Percentiles rank a stretch among this genome's conserved stretches.
Conservation (phyloP, 2,113 vertebrate genomes). For the Dolichallabes microphthalmus region DNA sequence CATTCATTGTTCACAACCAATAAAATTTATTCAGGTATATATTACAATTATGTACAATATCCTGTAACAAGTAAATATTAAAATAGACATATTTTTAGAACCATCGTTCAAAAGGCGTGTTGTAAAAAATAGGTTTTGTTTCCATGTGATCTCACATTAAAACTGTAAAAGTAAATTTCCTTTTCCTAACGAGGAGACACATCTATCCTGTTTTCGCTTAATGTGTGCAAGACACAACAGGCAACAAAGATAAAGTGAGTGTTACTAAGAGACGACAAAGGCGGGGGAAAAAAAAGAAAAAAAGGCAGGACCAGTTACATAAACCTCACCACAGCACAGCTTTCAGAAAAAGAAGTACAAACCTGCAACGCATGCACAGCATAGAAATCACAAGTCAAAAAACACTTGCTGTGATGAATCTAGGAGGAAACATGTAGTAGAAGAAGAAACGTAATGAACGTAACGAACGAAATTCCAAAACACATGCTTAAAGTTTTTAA, state of each 20-base stretch:
- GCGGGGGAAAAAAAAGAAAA: constrained; percentile 55
- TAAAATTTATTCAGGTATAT: constrained; percentile 99
- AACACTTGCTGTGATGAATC: constrained; percentile 78
- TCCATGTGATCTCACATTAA: constrained; percentile 83
- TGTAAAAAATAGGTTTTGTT: constrained; percentile 90
- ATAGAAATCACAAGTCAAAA: constrained; percentile 76
- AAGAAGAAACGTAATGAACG: constrained; percentile 43
- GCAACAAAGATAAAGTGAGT: constrained; percentile 77
- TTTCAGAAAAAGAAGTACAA: constrained; percentile 69
- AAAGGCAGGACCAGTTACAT: constrained; percentile 72
- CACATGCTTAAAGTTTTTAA: constrained; percentile 80
- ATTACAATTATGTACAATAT: constrained; percentile 98
- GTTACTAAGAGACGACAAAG: constrained; percentile 68
- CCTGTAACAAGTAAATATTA: constrained; percentile 97
- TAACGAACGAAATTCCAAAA: constrained; percentile 63
- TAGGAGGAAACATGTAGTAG: constrained; percentile 60
- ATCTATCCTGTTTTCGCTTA: constrained; percentile 67
- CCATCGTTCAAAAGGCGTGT: constrained; percentile 95
- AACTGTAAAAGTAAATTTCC: constrained; percentile 74
- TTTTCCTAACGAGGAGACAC: constrained; percentile 76
- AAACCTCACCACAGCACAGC: constrained; percentile 74
- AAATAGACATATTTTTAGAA: constrained; percentile 99
- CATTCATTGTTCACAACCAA: constrained; percentile 81
- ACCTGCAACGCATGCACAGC: constrained; percentile 88
- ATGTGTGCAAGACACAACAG: constrained; percentile 76